A percentile compares a stretch with the other conserved stretches of the same genome.
Conservation (phyloP, 2,888 invertebrate genomes). For the Loripinus fragilis region DNA sequence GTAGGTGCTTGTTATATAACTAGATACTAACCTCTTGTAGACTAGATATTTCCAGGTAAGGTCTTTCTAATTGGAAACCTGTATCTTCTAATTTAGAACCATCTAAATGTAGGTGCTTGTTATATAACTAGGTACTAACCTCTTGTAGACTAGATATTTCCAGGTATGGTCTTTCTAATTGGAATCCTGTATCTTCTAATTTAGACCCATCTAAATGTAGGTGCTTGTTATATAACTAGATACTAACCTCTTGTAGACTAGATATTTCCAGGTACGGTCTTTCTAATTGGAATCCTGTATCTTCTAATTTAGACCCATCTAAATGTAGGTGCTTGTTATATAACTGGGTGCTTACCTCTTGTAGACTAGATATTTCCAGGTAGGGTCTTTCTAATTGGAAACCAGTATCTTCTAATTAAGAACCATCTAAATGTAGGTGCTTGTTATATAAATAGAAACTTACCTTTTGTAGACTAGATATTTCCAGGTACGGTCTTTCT, state of each 20-base stretch:
- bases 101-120: constrained; percentile 91
- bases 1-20: constrained; percentile 89
- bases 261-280: constrained; percentile 88
- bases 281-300: constrained; percentile 86
- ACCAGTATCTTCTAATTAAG: constrained; percentile 82
- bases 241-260: constrained; percentile 86
- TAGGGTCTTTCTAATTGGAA: constrained; percentile 83
- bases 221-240: constrained; percentile 89
- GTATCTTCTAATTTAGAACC: constrained; percentile 87
- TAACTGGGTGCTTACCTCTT: too few relatives aligned
- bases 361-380: too few relatives aligned
- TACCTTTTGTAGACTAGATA: constrained; percentile 87
- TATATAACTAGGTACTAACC: constrained; percentile 86
- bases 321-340: constrained; percentile 90
- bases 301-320: constrained; percentile 88
- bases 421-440: too few relatives aligned
- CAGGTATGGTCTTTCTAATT: constrained; percentile 87
- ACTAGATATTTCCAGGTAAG: constrained; percentile 87
- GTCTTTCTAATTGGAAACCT: constrained; percentile 87
- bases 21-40: constrained; percentile 86
- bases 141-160: constrained; percentile 86
- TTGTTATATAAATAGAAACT: constrained; percentile 29
- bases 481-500: constrained; percentile 87
- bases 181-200: constrained; percentile 87
- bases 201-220: constrained; percentile 90